Percentiles rank a stretch among this genome's conserved stretches.
Evolutionary conservation across 92 coral and sea anemone species (phyloP).

Genomic region (Epizoanthus ramosus): DNA sequence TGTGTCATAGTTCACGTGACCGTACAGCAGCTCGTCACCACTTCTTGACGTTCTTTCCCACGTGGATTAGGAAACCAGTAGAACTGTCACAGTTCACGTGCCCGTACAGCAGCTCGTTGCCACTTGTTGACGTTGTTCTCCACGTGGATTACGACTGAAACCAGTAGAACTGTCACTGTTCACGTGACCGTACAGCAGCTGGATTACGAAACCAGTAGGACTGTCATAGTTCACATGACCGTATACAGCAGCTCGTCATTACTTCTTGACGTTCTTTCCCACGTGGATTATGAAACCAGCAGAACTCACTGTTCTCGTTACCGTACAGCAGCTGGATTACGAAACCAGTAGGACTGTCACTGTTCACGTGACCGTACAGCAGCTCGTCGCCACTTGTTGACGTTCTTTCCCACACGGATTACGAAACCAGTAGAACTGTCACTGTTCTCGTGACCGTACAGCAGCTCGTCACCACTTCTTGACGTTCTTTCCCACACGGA

Average conservation of each 20-base stretch:
- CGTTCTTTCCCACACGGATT: slow-evolving; percentile 74
- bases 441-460: slow-evolving; percentile 43
- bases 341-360: not conserved
- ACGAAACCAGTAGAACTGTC: slow-evolving; percentile 69
- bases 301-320: no score
- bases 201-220: not conserved
- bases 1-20: no score
- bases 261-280: slow-evolving; percentile 66
- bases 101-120: slow-evolving; percentile 44
- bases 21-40: slow-evolving; percentile 50
- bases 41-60: slow-evolving; percentile 65
- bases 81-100: slow-evolving; percentile 56
- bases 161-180: not conserved
- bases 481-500: slow-evolving; percentile 72
- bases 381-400: slow-evolving; percentile 63
- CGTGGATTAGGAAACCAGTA: slow-evolving; percentile 79
- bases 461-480: slow-evolving; percentile 63
- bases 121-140: slow-evolving; percentile 60
- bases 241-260: slow-evolving; percentile 48
- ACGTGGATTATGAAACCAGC: slow-evolving; percentile 80
- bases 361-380: not conserved
- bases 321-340: not conserved
- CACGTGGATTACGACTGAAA: not conserved
- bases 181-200: not conserved
- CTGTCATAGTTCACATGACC: no score